Conservation (phyloP, 2,113 vertebrate genomes). For the Bos javanicus region DNA sequence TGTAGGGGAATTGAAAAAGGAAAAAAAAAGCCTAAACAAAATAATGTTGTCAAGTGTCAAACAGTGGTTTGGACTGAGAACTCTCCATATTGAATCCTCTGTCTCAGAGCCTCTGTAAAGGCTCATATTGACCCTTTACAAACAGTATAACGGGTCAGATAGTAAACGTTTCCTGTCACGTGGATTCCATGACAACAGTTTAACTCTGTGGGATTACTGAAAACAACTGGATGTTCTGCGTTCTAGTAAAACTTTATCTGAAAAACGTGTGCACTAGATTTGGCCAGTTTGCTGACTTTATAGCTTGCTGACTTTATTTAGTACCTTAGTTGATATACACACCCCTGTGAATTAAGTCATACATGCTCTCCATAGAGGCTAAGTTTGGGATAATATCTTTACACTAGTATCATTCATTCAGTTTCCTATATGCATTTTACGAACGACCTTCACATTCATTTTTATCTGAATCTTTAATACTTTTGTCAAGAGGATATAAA, state of each 20-base stretch:
- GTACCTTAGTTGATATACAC: neutral
- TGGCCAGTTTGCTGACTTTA: neutral
- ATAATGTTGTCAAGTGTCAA: neutral
- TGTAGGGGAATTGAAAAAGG: neutral
- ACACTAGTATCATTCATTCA: neutral
- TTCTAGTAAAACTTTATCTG: neutral
- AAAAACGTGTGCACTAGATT: neutral
- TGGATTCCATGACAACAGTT: neutral
- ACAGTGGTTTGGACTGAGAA: neutral
- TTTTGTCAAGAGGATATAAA: neutral
- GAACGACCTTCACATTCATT: neutral
- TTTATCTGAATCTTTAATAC: neutral
- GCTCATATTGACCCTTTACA: neutral
- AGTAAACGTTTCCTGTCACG: neutral
- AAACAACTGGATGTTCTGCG: neutral
- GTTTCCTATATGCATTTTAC: neutral
- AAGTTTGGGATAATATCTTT: neutral
- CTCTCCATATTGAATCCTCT: neutral
- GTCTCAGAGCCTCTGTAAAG: neutral
- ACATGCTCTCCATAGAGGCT: neutral
- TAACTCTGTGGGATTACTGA: neutral
- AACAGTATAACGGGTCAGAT: neutral
- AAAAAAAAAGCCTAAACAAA: neutral
- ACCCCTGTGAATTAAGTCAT: neutral
- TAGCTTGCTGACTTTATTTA: neutral